These are phyloP conservation scores for Nibea coibor DNA, from an alignment of 2,113 vertebrate genomes.

Conservation along the genomic window DNA sequence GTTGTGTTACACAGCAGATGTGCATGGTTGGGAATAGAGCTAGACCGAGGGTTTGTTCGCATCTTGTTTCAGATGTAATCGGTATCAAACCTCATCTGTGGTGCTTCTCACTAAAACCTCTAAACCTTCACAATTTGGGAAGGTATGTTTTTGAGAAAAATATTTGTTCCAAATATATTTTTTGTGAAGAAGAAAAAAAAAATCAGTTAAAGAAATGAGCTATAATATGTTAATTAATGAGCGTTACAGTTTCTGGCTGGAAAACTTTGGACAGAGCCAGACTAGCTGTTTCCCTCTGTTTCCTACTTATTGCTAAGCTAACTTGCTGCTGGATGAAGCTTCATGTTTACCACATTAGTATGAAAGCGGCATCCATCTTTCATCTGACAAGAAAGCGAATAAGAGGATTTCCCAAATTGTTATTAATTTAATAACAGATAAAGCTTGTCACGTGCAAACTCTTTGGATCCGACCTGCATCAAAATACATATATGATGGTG, in stretches of 20 bases:
- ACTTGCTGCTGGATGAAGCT: background rate
- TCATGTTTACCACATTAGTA: background rate
- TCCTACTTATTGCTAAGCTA: background rate
- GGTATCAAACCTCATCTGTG: background rate
- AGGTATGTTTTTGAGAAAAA: background rate
- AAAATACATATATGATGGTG: background rate
- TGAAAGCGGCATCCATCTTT: background rate
- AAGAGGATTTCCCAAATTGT: too few relatives aligned
- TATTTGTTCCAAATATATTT: background rate
- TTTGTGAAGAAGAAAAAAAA: background rate
- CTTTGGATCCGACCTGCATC: background rate
- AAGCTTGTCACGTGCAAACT: background rate
- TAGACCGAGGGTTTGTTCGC: background rate
- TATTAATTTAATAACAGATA: too few relatives aligned
- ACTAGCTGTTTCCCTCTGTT: background rate
- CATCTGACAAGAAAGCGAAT: background rate
- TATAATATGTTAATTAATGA: background rate
- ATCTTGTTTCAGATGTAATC: slow-evolving; percentile 19
- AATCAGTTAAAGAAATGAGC: background rate
- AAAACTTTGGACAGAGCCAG: background rate
- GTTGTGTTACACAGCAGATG: slow-evolving; percentile 19
- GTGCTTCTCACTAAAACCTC: background rate
- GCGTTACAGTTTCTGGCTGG: background rate
- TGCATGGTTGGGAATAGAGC: background rate
- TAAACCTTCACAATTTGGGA: background rate